These are phyloP conservation scores for Perdix hodgsoniae DNA, from an alignment of 2,797 vertebrate species.

Conservation along the genomic window DNA sequence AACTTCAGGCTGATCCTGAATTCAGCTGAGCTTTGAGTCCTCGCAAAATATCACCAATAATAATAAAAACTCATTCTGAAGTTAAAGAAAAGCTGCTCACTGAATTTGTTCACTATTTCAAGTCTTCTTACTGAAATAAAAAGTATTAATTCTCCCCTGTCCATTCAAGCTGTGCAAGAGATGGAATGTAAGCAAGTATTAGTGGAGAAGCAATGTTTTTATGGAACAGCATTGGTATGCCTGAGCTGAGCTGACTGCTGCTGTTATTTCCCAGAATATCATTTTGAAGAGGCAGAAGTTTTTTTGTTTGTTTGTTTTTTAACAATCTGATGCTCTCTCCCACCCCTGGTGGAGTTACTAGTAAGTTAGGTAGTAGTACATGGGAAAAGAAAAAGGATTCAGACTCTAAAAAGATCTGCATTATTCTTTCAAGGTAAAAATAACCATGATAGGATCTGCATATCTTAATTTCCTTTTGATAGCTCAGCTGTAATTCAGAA, in stretches of 20 bases:
- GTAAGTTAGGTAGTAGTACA: background rate
- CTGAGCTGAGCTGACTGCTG: background rate
- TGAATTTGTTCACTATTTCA: slow-evolving; percentile 13
- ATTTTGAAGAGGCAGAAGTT: background rate
- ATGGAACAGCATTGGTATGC: background rate
- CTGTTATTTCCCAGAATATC: background rate
- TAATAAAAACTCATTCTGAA: background rate
- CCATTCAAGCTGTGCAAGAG: slow-evolving; percentile 13
- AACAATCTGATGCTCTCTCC: background rate
- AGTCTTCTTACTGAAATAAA: slow-evolving; percentile 46
- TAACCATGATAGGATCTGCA: background rate
- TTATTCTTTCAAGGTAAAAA: slow-evolving; percentile 36
- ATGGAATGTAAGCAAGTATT: background rate
- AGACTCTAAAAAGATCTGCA: background rate
- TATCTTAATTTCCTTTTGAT: background rate
- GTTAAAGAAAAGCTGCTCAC: background rate
- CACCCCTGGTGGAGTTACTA: background rate
- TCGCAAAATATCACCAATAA: background rate
- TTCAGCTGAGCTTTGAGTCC: background rate
- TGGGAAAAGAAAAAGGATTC: background rate
- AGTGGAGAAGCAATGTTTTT: background rate
- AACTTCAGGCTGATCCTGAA: background rate
- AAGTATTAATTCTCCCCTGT: background rate
- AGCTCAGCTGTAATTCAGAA: background rate
- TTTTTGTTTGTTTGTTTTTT: background rate